A percentile compares a stretch with the other conserved stretches of the same genome.
Conservation (phyloP, 2,113 vertebrate genomes). For the Anarhynchus alexandrinus region DNA sequence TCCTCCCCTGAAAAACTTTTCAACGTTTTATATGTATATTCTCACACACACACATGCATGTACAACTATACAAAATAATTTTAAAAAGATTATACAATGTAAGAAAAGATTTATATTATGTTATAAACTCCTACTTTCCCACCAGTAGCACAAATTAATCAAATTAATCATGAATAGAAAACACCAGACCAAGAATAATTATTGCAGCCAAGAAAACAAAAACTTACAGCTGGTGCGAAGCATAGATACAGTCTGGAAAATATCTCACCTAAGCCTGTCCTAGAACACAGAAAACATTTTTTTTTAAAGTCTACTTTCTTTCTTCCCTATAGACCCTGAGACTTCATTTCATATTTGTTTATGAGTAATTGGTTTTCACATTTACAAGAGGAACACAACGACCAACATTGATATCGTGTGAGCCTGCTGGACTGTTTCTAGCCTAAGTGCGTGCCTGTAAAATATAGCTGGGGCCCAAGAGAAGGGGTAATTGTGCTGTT, state of each 20-base stretch:
- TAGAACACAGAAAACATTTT: background rate
- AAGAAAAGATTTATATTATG: background rate
- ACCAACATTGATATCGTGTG: background rate
- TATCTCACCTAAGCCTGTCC: background rate
- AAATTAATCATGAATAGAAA: background rate
- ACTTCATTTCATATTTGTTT: background rate
- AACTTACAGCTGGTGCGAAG: background rate
- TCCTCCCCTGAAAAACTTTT: background rate
- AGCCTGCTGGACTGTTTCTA: background rate
- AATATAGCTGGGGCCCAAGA: background rate
- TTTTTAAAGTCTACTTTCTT: background rate
- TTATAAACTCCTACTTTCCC: background rate
- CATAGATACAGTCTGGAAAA: background rate
- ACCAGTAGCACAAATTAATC: background rate
- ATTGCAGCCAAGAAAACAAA: background rate
- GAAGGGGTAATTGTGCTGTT: background rate
- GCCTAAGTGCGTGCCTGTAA: background rate
- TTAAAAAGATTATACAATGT: background rate
- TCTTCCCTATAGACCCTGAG: background rate
- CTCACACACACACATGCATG: fast-evolving
- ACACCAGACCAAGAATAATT: background rate
- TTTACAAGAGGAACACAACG: background rate
- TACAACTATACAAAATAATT: background rate
- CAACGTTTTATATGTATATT: background rate
- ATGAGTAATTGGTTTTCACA: background rate